These are phyloP conservation scores for Gorilla gorilla DNA, from an alignment of 2,113 vertebrate species.

Conservation along the genomic window DNA sequence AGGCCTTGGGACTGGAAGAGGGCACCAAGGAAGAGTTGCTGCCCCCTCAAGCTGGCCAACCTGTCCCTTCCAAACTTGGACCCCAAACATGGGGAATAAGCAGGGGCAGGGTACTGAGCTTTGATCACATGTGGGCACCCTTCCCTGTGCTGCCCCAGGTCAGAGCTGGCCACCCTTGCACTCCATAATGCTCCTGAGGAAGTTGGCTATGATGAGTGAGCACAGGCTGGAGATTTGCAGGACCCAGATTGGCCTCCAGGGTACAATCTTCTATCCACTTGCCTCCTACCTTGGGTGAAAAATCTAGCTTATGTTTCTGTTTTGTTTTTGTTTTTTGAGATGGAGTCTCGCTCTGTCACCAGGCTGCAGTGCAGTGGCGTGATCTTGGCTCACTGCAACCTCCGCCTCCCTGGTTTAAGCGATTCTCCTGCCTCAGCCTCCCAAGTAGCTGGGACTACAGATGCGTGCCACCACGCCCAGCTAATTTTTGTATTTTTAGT, in stretches of 20 bases:
- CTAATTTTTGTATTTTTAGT: too few species aligned
- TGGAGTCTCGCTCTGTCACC: too few species aligned
- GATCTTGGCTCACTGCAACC: too few species aligned
- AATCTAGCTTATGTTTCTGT: neutral
- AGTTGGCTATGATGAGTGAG: neutral
- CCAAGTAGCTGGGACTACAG: too few species aligned
- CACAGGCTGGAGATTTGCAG: neutral
- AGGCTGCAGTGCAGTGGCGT: too few species aligned
- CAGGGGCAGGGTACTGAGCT: neutral
- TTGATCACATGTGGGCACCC: neutral
- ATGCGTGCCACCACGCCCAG: too few species aligned
- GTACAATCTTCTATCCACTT: neutral
- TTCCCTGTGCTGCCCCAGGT: neutral
- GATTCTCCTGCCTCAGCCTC: too few species aligned
- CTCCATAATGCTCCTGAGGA: neutral
- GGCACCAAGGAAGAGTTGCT: neutral
- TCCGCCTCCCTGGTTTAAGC: too few species aligned
- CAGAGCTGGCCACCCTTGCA: neutral
- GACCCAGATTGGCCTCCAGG: neutral
- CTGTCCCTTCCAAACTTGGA: neutral
- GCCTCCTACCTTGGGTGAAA: neutral
- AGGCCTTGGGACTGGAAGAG: neutral
- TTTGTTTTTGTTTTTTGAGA: neutral
- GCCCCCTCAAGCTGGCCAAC: neutral
- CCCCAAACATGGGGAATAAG: neutral